Base-by-base conservation (phyloP, 2,888 invertebrate species). In the Zelleria hepariella region DNA sequence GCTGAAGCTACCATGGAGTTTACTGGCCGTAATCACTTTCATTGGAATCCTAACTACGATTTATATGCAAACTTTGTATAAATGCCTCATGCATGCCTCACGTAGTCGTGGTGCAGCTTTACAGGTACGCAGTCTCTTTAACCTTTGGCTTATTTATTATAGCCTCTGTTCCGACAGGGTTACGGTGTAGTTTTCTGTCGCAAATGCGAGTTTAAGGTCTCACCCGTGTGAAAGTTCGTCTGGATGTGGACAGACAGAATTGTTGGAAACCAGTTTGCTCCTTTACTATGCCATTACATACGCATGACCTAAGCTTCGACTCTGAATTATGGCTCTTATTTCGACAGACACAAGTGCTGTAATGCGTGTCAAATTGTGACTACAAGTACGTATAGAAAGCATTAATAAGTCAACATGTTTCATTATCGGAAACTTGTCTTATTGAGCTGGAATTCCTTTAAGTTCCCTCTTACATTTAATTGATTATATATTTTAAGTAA, bases 211-310 rank as follows among this genome's bases (percentile, higher is more conserved):
- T 18, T 42, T 42, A 42, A 42, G 10, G 32, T 42, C 32, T 42
- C 49, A 49, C 49, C 47, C 85, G 86, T 86, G 86, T 85, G 86
- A 86, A 86, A 86, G 84, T 85, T 82, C 74, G 77, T 55, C 54
- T 32, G 24, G 32, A 42, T 4, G 32, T 42, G 32, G 15, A 42
- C 32, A 10, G 32, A 42, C 32, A 42, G 32, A 42, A 42, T 10
- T 42, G 32, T 42, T 42, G 32, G 32, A 42, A 42, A 42, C 32
- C 32, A 42, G 32, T 42, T 42, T 42, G 32, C 32, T 42, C 32
- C 15, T 10, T 42, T 42, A 42, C 32, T 42, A 42, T 42, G 32
- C 15, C 15, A 42, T 42, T 42, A 42, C 10, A 42, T 15, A 42
- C 32, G 32, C 1, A 15, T 15, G 4, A 42, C 32, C 32, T 42